Conservation (phyloP, 92 coral and sea anemone species). For the Zoanthus sansibaricus region DNA sequence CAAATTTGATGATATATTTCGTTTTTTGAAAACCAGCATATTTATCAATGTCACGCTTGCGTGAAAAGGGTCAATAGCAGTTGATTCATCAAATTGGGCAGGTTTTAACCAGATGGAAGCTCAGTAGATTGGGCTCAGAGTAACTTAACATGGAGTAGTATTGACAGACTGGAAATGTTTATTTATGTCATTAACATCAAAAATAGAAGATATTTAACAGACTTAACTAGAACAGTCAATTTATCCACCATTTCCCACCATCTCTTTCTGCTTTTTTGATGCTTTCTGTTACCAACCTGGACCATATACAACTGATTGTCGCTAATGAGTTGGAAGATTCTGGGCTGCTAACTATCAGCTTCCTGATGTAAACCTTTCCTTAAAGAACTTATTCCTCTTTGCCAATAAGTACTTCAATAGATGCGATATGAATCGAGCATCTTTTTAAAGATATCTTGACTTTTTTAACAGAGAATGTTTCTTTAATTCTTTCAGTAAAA, state of each 20-base stretch:
- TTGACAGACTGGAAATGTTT: no score
- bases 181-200: no score
- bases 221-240: slow-evolving; percentile 39
- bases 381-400: slow-evolving; percentile 41
- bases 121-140: no score
- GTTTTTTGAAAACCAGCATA: no score
- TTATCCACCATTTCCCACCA: slow-evolving; percentile 42
- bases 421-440: slow-evolving; percentile 43
- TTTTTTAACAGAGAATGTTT: slow-evolving; percentile 42
- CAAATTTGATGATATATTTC: no score
- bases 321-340: slow-evolving; percentile 50
- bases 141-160: no score
- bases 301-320: slow-evolving; percentile 15
- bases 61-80: no score
- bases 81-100: no score
- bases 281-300: slow-evolving; percentile 10
- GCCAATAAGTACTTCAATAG: slow-evolving; percentile 4
- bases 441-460: slow-evolving; percentile 50
- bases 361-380: slow-evolving; percentile 54
- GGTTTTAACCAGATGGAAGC: no score
- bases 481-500: slow-evolving; percentile 35
- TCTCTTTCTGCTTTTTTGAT: slow-evolving; percentile 27
- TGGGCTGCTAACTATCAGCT: slow-evolving; percentile 42
- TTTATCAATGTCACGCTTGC: no score
- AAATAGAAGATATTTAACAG: slow-evolving; percentile 12